Evolutionary conservation across 2,113 vertebrate genomes (phyloP).

Genomic region (Spizaetus ornatus): DNA sequence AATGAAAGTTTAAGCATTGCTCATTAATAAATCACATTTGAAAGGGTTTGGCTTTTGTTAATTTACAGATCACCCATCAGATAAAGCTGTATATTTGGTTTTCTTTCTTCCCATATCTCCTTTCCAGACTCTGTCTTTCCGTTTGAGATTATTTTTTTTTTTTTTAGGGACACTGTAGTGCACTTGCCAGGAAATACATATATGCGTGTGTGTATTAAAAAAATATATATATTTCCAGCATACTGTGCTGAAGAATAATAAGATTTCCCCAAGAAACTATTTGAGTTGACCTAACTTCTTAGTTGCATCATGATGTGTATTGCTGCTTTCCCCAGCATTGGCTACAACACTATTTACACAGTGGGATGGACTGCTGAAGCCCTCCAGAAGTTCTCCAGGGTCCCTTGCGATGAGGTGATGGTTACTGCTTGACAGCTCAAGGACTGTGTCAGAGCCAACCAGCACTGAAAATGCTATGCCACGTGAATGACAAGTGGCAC

Average conservation of each 20-base stretch:
- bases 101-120: neutral
- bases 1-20: neutral
- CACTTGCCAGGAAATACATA: neutral
- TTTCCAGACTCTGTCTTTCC: neutral
- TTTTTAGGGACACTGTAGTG: neutral
- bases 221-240: neutral
- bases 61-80: neutral
- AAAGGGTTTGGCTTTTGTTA: neutral
- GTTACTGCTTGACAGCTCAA: neutral
- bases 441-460: neutral
- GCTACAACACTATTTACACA: neutral
- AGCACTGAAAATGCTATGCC: neutral
- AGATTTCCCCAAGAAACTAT: neutral
- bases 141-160: neutral
- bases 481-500: neutral
- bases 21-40: neutral
- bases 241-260: neutral
- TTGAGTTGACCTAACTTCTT: neutral
- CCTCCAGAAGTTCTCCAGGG: neutral
- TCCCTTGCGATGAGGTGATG: fast-evolving
- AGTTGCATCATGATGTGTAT: neutral
- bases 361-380: neutral
- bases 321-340: neutral
- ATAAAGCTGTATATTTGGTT: neutral
- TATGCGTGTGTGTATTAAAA: neutral